Conservation (phyloP, 2,888 invertebrate genomes). For the Empis stercorea region DNA sequence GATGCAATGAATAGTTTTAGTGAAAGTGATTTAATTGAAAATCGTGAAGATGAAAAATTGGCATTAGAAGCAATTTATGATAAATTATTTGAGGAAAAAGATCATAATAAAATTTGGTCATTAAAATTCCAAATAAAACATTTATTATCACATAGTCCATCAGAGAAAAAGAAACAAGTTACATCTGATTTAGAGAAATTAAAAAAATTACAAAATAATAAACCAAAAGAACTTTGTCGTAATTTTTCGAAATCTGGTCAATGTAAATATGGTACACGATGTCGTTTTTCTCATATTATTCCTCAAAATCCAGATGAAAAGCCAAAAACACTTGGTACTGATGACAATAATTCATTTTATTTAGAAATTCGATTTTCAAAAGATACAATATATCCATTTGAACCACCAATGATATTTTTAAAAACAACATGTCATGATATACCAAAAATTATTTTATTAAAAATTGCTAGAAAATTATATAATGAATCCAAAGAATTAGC, state of each 20-base stretch:
- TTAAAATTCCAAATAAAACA: constrained; percentile 55
- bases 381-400: constrained; percentile 57
- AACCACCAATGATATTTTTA: constrained; percentile 58
- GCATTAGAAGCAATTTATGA: constrained; percentile 70
- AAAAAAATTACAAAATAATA: constrained; percentile 23
- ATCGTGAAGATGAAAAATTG: constrained; percentile 56
- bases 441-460: constrained; percentile 50
- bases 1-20: constrained; percentile 7
- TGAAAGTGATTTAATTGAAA: constrained; percentile 45
- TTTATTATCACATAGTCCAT: constrained; percentile 44
- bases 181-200: constrained; percentile 33
- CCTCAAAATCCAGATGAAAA: constrained; percentile 23
- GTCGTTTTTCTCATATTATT: constrained; percentile 57
- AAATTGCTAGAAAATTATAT: constrained; percentile 50
- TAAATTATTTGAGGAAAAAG: constrained; percentile 51
- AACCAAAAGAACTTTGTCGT: constrained; percentile 41
- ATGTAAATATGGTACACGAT: constrained; percentile 61
- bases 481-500: constrained; percentile 54
- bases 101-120: constrained; percentile 55
- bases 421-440: constrained; percentile 49
- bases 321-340: constrained; percentile 17
- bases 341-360: constrained; percentile 42
- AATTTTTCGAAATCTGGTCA: constrained; percentile 43
- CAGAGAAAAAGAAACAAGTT: constrained; percentile 34
- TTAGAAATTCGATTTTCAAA: constrained; percentile 64